Base-by-base conservation (phyloP, 2,888 invertebrate genomes). In the Catocala sponsa region DNA sequence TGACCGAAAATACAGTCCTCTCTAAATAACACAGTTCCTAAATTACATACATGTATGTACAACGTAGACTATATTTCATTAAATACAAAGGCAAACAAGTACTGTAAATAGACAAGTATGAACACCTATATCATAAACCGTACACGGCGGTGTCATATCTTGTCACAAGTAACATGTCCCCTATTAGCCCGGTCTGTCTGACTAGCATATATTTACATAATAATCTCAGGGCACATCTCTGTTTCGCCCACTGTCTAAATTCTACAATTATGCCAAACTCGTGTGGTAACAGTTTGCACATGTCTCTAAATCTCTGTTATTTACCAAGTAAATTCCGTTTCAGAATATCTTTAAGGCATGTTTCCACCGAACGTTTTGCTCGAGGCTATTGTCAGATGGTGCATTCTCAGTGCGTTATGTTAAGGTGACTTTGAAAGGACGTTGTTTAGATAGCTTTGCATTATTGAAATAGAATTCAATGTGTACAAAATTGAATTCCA, bases 261-360 rank as follows among this genome's bases (percentile, higher is more conserved):
- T 32, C 50, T 55, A 25, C 47, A 56, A 60, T 58, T 71, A 68
- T 64, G 55, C 49, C 65, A 55, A 75, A 52, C 64, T 56, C 13
- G 48, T 61, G 61, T 61, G 59, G 58, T 74, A 49, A 43, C 52
- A 64, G 55, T 72, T 59, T 64, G 59, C 64, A 68, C 67, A 70
- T 58, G 59, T 68, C 75, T 68, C 61, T 50, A 46, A 63, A 72
- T 68, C 53, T 64, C 58, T 59, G 57, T 55, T 55, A 46, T 47
- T 55, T 55, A n/a, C 48, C 32, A 4, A 6, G 35, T n/a, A n/a
- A 55, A 55, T 55, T 47, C 7, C 6, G 33, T 11, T 0, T 44
- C 10, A 7, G n/a, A n/a, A 54, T 5, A 6, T 46, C 5, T 6
- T 33, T 46, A 46, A 5, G 35, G 44, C 35, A 32, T 7, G 32